phyloP scores from a whole-genome alignment of 1,140 invertebrate species.

The Dryas iulia region DNA sequence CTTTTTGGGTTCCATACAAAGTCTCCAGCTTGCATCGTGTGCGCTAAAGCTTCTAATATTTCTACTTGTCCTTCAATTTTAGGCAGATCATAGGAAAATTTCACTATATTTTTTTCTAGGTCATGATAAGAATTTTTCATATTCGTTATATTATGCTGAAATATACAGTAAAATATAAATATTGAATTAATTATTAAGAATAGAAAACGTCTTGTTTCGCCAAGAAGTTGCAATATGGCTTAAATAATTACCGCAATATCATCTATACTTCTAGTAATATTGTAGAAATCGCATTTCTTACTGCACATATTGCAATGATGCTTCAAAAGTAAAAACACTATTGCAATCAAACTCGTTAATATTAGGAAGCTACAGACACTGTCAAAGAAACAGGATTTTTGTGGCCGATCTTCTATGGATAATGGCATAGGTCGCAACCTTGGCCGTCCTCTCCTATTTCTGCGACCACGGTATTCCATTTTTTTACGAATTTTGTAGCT shows the following conservation, averaged over 20 bases:
- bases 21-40: constrained; percentile 40
- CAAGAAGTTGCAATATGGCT: too few species aligned
- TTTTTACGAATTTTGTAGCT: constrained; percentile 21
- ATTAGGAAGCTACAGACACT: constrained; percentile 47
- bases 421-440: constrained; percentile 18
- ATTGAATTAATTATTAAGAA: too few species aligned
- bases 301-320: constrained; percentile 53
- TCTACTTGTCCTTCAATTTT: constrained; percentile 61
- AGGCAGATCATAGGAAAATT: constrained; percentile 55
- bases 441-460: constrained; percentile 40
- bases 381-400: constrained; percentile 37
- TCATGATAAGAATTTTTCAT: constrained; percentile 52
- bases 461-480: constrained; percentile 52
- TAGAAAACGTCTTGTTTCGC: too few species aligned
- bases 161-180: constrained; percentile 17
- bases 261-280: constrained; percentile 49
- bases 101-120: constrained; percentile 51
- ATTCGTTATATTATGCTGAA: constrained; percentile 52
- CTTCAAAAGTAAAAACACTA: constrained; percentile 55
- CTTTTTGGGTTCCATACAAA: constrained; percentile 40
- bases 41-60: constrained; percentile 53
- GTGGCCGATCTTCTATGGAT: constrained; percentile 8
- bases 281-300: constrained; percentile 41
- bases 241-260: constrained; percentile 60
- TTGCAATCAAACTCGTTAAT: constrained; percentile 43